Conservation (phyloP, 2,113 vertebrate species). For the Prolemur simus region DNA sequence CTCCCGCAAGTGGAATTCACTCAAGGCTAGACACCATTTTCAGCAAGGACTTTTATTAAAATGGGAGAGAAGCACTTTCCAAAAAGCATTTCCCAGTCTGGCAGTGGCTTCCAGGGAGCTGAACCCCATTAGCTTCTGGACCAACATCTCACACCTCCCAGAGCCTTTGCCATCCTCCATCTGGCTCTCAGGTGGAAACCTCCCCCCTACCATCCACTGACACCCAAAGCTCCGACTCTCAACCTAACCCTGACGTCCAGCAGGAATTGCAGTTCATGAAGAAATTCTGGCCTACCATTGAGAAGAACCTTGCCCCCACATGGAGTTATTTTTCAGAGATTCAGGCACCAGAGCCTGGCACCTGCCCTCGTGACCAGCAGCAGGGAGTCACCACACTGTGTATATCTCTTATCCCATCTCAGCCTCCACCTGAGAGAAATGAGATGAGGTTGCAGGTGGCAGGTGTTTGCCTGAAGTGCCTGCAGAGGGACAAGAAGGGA, state of each 20-base stretch:
- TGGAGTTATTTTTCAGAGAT: background rate
- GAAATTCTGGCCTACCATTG: background rate
- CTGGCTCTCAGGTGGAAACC: background rate
- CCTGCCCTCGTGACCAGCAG: background rate
- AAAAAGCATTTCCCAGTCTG: background rate
- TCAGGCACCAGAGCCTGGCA: background rate
- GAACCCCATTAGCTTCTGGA: background rate
- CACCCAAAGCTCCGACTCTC: background rate
- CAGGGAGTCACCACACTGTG: background rate
- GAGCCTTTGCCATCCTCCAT: background rate
- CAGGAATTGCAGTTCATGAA: background rate
- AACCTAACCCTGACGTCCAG: background rate
- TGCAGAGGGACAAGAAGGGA: background rate
- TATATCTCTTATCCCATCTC: constrained; percentile 28
- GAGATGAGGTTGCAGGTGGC: background rate
- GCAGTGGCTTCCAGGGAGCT: background rate
- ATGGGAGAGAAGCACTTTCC: background rate
- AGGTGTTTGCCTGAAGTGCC: background rate
- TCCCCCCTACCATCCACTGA: no score
- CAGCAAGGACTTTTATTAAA: background rate
- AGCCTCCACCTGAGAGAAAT: background rate
- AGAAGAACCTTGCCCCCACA: no score
- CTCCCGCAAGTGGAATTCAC: background rate
- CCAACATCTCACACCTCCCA: no score
- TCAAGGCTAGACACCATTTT: no score